Evolutionary conservation across 2,113 vertebrate genomes (phyloP).

Genomic region (Seriola rivoliana): DNA sequence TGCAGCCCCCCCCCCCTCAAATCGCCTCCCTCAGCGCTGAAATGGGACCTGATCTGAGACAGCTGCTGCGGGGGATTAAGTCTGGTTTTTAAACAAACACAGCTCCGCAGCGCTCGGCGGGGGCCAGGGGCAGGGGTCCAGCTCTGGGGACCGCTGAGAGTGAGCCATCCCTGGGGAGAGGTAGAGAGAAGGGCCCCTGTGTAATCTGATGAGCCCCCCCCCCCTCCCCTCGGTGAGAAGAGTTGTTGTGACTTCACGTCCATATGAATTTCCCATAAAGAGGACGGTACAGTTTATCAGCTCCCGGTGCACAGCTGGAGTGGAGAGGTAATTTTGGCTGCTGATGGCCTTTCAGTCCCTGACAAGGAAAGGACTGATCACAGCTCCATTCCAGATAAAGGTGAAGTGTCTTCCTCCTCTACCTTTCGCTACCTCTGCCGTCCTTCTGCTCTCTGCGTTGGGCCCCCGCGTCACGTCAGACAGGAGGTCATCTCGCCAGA

Average conservation of each 20-base stretch:
- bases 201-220: constrained; percentile 62
- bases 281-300: constrained; percentile 24
- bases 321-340: constrained; percentile 18
- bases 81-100: constrained; percentile 83
- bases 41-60: constrained; percentile 79
- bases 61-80: constrained; percentile 85
- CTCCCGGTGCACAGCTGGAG: background rate
- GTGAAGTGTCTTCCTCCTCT: constrained; percentile 41
- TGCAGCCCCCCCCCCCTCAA: constrained; percentile 54
- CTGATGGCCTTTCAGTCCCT: constrained; percentile 41
- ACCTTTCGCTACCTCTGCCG: constrained; percentile 40
- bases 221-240: background rate
- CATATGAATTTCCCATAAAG: constrained; percentile 25
- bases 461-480: constrained; percentile 36
- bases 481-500: constrained; percentile 75
- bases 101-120: constrained; percentile 55
- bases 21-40: constrained; percentile 45
- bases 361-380: constrained; percentile 48
- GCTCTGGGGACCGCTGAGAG: constrained; percentile 54
- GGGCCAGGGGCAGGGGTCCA: constrained; percentile 63
- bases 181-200: constrained; percentile 45
- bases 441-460: constrained; percentile 36
- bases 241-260: constrained; percentile 24
- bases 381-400: constrained; percentile 48
- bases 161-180: constrained; percentile 65